Conservation (phyloP, 2,888 invertebrate species). For the Parasteatoda lunata region DNA sequence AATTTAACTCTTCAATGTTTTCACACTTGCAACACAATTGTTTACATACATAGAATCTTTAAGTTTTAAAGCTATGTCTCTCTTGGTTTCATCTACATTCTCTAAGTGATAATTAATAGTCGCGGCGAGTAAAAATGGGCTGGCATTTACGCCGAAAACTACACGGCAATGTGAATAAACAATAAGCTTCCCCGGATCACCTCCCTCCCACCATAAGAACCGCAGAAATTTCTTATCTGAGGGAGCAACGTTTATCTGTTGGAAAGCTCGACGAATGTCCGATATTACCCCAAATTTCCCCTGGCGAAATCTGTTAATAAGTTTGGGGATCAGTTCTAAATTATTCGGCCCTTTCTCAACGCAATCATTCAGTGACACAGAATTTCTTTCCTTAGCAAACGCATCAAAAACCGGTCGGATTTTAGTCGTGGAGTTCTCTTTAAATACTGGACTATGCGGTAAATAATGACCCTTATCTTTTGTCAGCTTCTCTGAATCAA, state of each 20-base stretch:
- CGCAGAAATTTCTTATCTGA: constrained; percentile 1
- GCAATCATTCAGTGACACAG: not conserved
- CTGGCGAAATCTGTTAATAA: not conserved
- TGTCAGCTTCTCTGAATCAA: no score
- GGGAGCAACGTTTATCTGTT: not conserved
- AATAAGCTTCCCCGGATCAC: no score
- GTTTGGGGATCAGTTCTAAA: not conserved
- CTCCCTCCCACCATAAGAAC: constrained; percentile 19
- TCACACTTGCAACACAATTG: constrained; percentile 1
- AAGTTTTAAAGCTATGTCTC: not conserved
- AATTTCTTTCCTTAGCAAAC: no score
- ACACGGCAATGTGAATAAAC: constrained; percentile 4
- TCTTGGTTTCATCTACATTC: not conserved
- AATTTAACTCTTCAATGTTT: not conserved
- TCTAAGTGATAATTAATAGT: no score
- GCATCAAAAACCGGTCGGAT: no score
- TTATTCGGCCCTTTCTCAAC: not conserved
- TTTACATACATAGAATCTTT: not conserved
- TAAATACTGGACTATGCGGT: no score
- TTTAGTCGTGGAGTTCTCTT: no score
- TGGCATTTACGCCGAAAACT: not conserved
- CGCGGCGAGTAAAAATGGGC: not conserved
- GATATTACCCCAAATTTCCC: not conserved
- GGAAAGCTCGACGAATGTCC: not conserved
- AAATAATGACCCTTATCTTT: no score